These are phyloP conservation scores for Urocynchramus pylzowi DNA, from an alignment of 2,113 vertebrate genomes.

Conservation along the genomic window DNA sequence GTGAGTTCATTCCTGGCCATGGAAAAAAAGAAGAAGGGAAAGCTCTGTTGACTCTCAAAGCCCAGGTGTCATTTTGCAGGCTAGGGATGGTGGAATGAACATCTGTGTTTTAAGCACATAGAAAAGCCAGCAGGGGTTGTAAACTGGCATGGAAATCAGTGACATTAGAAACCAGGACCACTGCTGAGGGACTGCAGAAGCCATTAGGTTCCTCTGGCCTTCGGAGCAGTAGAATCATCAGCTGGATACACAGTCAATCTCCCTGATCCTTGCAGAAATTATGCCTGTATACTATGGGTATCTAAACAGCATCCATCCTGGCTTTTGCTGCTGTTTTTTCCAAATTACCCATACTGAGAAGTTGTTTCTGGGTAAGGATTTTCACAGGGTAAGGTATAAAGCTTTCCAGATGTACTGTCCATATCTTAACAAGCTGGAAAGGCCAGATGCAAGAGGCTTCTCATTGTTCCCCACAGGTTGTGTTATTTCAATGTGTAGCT, in stretches of 20 bases:
- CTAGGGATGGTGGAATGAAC: neutral
- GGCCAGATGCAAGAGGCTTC: neutral
- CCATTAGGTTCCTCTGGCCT: neutral
- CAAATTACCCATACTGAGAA: neutral
- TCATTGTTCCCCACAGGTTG: neutral
- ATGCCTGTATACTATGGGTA: neutral
- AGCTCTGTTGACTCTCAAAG: neutral
- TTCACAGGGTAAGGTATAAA: neutral
- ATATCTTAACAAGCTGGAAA: neutral
- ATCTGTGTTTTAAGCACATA: neutral
- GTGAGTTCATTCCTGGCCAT: fast-evolving
- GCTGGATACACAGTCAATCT: neutral
- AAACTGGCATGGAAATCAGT: neutral
- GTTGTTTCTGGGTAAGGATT: neutral
- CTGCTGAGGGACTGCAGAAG: neutral
- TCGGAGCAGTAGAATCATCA: neutral
- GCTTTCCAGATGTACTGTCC: neutral
- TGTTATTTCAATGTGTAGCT: neutral
- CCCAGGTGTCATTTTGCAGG: neutral
- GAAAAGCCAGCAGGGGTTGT: neutral
- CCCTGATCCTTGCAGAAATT: neutral
- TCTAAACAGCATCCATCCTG: neutral
- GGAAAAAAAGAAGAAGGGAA: neutral
- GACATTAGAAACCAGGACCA: neutral
- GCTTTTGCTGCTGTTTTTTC: neutral